Evolutionary conservation across 2,797 vertebrate species (phyloP).

Genomic region (Gymnoscopelus braueri): DNA sequence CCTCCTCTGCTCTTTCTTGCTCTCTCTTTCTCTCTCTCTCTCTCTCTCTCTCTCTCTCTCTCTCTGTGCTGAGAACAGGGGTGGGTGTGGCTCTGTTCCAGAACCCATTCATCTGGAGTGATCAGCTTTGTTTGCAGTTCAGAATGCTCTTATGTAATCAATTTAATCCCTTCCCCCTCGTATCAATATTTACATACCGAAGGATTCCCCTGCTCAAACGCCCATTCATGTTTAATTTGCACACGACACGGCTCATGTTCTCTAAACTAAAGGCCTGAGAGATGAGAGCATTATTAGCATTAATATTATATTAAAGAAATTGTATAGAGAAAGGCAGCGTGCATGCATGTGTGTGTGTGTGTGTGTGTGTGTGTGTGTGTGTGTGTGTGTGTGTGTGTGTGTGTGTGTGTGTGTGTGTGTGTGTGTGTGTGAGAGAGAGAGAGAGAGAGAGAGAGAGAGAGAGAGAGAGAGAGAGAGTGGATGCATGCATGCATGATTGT

Average conservation of each 20-base stretch:
- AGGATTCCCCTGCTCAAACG: constrained; percentile 32
- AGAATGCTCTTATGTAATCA: constrained; percentile 37
- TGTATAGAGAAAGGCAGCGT: background rate
- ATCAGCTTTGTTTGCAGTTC: constrained; percentile 41
- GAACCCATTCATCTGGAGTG: constrained; percentile 17
- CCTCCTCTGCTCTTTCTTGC: too few relatives aligned
- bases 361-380: too few relatives aligned
- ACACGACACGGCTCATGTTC: background rate
- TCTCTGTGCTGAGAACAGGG: constrained; percentile 12
- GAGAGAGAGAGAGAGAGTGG: too few relatives aligned
- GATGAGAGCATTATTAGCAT: background rate
- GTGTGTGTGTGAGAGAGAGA: background rate
- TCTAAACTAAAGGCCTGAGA: constrained; percentile 15
- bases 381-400: background rate
- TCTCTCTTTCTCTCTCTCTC: too few relatives aligned
- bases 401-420: constrained; percentile 1
- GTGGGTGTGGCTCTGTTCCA: background rate
- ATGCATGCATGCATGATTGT: too few relatives aligned
- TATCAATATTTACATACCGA: constrained; percentile 70
- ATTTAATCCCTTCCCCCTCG: constrained; percentile 19
- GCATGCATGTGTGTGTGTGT: too few relatives aligned
- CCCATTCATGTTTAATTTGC: constrained; percentile 46
- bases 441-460: too few relatives aligned
- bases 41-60: constrained; percentile 1
- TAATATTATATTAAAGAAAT: constrained; percentile 20